These are phyloP conservation scores for Nemapogon koenigi DNA, from an alignment of 2,888 invertebrate species.

Conservation along the genomic window DNA sequence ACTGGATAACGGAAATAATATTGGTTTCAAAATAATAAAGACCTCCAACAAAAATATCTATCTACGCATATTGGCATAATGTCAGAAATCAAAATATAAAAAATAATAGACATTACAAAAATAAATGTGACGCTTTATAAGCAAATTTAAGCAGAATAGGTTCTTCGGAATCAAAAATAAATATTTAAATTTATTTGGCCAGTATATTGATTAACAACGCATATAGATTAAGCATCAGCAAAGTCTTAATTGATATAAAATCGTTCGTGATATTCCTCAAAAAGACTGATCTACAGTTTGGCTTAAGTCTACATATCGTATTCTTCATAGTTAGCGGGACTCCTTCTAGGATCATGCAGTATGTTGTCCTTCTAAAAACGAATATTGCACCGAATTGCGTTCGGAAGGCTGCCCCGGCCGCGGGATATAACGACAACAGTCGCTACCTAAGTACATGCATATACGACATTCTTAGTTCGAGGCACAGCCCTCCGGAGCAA, in stretches of 20 bases:
- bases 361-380: too few species aligned
- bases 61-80: slow-evolving; percentile 43
- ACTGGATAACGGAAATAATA: slow-evolving; percentile 56
- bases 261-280: too few species aligned
- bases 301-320: not conserved
- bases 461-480: too few species aligned
- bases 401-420: slow-evolving; percentile 60
- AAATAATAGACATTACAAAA: slow-evolving; percentile 39
- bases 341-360: slow-evolving; percentile 13
- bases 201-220: slow-evolving; percentile 51
- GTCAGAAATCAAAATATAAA: slow-evolving; percentile 18
- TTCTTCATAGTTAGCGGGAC: slow-evolving; percentile 11
- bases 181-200: slow-evolving; percentile 60
- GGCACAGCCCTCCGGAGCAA: slow-evolving; percentile 46
- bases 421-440: slow-evolving; percentile 34
- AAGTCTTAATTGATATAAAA: not conserved
- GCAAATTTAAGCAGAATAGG: slow-evolving; percentile 65
- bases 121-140: slow-evolving; percentile 58
- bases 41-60: slow-evolving; percentile 45
- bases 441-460: slow-evolving; percentile 51
- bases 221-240: slow-evolving; percentile 41
- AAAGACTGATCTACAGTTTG: too few species aligned
- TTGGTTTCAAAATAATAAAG: slow-evolving; percentile 43
- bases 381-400: not conserved
- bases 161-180: slow-evolving; percentile 62